A percentile compares a stretch with the other conserved stretches of the same genome.
These are phyloP conservation scores for Drosophila kanapiae DNA, from an alignment of 1,140 invertebrate species.

Conservation along the genomic window DNA sequence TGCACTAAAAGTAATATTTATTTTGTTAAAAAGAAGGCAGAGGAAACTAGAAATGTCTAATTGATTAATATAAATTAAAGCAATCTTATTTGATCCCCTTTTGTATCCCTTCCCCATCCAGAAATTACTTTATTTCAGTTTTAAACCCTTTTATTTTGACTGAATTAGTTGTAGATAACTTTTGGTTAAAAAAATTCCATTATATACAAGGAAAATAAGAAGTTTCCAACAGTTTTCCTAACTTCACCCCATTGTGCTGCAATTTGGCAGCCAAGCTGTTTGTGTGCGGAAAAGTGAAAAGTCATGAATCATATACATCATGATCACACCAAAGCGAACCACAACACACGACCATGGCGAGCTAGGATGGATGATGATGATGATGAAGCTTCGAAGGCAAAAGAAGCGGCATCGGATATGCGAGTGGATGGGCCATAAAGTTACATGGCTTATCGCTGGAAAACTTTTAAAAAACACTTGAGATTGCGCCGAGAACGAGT, in stretches of 20 bases:
- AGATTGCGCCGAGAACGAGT: conserved; percentile 69
- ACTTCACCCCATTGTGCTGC: conserved; percentile 52
- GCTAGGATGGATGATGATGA: conserved; percentile 49
- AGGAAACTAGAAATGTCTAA: background rate
- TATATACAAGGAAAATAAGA: background rate
- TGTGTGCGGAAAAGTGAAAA: conserved; percentile 73
- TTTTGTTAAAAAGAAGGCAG: background rate
- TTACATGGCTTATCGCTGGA: conserved; percentile 80
- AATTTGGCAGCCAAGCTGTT: conserved; percentile 13
- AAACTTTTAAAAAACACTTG: conserved; percentile 82
- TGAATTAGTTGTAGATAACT: background rate
- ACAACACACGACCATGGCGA: conserved; percentile 60
- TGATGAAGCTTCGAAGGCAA: conserved; percentile 15
- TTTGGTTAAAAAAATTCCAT: background rate
- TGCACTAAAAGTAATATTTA: background rate
- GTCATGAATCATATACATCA: conserved; percentile 81
- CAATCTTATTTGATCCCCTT: background rate
- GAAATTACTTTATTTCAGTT: background rate
- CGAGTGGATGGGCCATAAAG: conserved; percentile 73
- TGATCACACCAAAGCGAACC: conserved; percentile 60
- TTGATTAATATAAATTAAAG: background rate
- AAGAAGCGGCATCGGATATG: conserved; percentile 37
- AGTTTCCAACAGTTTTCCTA: background rate
- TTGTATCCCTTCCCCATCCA: background rate
- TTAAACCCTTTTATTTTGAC: background rate